A percentile compares a stretch with the other conserved stretches of the same genome.
These are phyloP conservation scores for Nudaria mundana DNA, from an alignment of 2,888 invertebrate species.

Conservation along the genomic window DNA sequence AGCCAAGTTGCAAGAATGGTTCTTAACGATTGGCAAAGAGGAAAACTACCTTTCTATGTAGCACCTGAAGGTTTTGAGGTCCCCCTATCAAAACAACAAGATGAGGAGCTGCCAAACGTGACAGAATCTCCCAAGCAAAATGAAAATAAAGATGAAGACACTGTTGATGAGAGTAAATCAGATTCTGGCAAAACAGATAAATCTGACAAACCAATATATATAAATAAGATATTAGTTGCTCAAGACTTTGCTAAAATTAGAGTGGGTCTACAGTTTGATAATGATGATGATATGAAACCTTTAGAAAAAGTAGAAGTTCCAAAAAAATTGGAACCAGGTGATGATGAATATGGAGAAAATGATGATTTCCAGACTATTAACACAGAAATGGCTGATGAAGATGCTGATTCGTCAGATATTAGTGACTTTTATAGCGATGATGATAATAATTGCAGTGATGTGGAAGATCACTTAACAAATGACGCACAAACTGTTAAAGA, in stretches of 20 bases:
- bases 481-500: conserved; percentile 70
- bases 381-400: conserved; percentile 42
- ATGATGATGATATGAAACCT: conserved; percentile 83
- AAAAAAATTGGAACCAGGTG: conserved; percentile 68
- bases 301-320: conserved; percentile 74
- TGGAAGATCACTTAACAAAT: conserved; percentile 74
- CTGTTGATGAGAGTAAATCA: conserved; percentile 47
- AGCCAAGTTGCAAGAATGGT: conserved; percentile 95
- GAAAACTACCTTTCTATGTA: conserved; percentile 97
- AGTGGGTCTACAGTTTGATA: conserved; percentile 85
- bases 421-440: conserved; percentile 86
- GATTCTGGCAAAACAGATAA: conserved; percentile 37
- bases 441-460: conserved; percentile 79
- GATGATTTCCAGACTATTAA: conserved; percentile 31
- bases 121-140: conserved; percentile 15
- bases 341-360: conserved; percentile 55
- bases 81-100: conserved; percentile 78
- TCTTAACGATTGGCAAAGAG: conserved; percentile 99
- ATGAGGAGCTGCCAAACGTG: conserved; percentile 38
- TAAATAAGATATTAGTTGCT: conserved; percentile 80
- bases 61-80: conserved; percentile 91
- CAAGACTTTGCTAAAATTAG: conserved; percentile 92
- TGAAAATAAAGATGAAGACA: conserved; percentile 45
- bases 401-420: conserved; percentile 82
- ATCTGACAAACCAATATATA: conserved; percentile 53